phyloP scores from a whole-genome alignment of 2,797 vertebrate genomes.

The Lacerta bilineata region DNA sequence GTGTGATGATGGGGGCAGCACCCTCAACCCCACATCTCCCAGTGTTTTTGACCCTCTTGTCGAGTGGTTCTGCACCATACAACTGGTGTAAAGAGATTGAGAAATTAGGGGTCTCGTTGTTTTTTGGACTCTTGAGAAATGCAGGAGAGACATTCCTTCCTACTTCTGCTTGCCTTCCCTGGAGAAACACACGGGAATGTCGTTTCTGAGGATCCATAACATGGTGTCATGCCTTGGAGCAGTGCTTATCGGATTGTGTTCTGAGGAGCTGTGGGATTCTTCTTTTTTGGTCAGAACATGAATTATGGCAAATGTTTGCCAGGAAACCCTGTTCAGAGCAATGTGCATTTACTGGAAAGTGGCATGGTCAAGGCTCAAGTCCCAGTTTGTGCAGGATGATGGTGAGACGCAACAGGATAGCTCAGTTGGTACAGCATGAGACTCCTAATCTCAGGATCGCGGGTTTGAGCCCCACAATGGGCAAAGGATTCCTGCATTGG shows the following conservation, averaged over 20 bases:
- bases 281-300: background rate
- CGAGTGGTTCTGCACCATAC: background rate
- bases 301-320: background rate
- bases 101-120: background rate
- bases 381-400: background rate
- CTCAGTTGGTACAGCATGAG: too few species aligned
- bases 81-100: slow-evolving; percentile 8
- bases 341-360: background rate
- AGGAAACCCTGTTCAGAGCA: background rate
- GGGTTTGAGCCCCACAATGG: too few species aligned
- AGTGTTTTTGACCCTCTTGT: background rate
- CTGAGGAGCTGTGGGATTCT: background rate
- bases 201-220: background rate
- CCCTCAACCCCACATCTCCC: background rate
- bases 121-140: slow-evolving; percentile 4
- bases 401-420: background rate
- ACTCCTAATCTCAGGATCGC: too few species aligned
- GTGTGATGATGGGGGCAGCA: background rate
- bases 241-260: background rate
- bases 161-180: background rate
- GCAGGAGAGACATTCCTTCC: too few species aligned
- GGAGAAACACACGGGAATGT: background rate
- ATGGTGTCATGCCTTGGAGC: too few species aligned
- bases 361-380: background rate
- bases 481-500: too few species aligned